phyloP scores from a whole-genome alignment of 2,797 vertebrate genomes.

The Sylvia borin region DNA sequence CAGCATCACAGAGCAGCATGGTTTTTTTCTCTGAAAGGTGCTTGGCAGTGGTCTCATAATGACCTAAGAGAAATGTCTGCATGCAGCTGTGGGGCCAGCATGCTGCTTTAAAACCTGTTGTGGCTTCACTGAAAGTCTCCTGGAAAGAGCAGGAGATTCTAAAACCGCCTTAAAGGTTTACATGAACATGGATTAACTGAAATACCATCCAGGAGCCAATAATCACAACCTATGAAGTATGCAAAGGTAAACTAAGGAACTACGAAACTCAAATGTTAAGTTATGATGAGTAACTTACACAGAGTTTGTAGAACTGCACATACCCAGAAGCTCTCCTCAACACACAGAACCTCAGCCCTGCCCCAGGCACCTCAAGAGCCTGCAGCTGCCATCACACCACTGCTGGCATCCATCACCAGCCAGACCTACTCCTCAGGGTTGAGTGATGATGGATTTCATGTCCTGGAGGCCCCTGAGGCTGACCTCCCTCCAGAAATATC shows the following conservation, averaged over 20 bases:
- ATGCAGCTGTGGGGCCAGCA: not conserved
- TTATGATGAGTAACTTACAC: not conserved
- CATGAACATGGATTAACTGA: not conserved
- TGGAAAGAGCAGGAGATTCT: not conserved
- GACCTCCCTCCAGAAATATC: not conserved
- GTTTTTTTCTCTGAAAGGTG: not conserved
- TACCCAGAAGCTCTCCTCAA: not conserved
- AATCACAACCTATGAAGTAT: not conserved
- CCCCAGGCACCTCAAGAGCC: not conserved
- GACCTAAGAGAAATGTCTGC: not conserved
- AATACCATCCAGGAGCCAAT: not conserved
- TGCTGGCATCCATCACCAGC: not conserved
- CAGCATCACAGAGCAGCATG: not conserved
- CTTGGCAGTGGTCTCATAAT: not conserved
- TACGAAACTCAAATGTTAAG: not conserved
- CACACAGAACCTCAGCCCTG: not conserved
- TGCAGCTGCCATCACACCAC: not conserved
- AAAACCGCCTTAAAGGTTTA: not conserved
- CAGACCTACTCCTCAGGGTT: not conserved
- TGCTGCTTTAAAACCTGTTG: not conserved
- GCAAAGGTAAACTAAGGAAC: not conserved
- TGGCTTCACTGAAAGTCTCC: not conserved
- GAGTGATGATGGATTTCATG: not conserved
- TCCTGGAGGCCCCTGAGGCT: not conserved
- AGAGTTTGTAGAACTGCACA: rapidly evolving